Base-by-base conservation (phyloP, 2,888 invertebrate genomes). In the Spisula solida region DNA sequence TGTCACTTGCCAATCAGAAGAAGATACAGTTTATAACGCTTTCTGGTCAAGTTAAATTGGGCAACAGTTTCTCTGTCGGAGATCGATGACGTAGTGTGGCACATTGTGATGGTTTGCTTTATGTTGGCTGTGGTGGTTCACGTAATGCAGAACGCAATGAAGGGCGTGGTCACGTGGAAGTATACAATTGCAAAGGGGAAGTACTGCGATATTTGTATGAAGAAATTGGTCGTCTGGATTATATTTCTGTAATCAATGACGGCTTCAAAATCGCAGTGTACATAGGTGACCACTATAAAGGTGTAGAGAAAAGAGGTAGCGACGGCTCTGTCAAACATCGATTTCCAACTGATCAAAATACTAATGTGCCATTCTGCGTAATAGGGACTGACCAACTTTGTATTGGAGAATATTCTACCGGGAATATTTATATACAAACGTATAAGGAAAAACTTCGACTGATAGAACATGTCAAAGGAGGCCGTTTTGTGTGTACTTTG, bases 121-220 rank as follows among this genome's bases (percentile, higher is more conserved):
- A 60, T 60, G 82, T 82, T 25, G 56, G 56, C 41, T 82, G 82
- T 34, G 82, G 82, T 31, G 82, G 82, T n/a, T 56, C 56, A 12
- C n/a, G 12, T 29, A 34, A 16, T 34, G 60, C n/a, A 31, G n/a
- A n/a, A n/a, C n/a, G n/a, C n/a, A n/a, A n/a, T n/a, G n/a, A n/a
- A n/a, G n/a, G n/a, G n/a, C n/a, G 31, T 60, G 82, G 82, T 31
- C 82, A 82, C 34, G 25, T 82, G 5, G 82, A 82, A 82, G 34
- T 82, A 8, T 82, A 82, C 82, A 81, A 16, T 29, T 51, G 47
- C 16, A 8, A 48, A 1, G 81, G 81, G 1, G 81, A 29, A 10
- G 16, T 81, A n/a, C 51, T 55, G 8, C 41, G 25, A 81, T 81
- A 25, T 31, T 29, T 81, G 2, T 55, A 8, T 47, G 81, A 81